Base-by-base conservation (phyloP, 2,888 invertebrate species). In the Himalopsyche anomala region DNA sequence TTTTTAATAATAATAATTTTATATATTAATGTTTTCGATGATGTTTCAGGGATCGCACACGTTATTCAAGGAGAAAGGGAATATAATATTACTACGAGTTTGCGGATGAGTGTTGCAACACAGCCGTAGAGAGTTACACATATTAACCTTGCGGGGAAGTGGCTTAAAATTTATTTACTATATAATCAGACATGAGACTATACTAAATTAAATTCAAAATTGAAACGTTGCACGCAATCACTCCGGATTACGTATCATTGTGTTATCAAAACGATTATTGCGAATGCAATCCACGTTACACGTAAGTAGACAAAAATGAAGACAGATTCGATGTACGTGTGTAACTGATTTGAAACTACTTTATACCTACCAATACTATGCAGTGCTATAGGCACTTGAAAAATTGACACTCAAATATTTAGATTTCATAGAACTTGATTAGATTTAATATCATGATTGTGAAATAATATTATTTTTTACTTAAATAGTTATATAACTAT, bases 41-140 rank as follows among this genome's bases (percentile, higher is more conserved):
- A 15, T 3, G 51, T 51, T 15, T 15, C 0, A 0, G 15, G 51
- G 51, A 28, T 81, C 5, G 54, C n/a, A 17, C 19, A 38, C 6
- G 81, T 81, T 81, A 54, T 28, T 28, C 11, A 83, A 83, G 81
- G 83, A 69, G 83, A 83, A 83, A 83, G 83, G 81, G 83, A 83
- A 74, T 83, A 51, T 36, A 74, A 28, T 36, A 38, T 74, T 74
- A 74, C 38, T 74, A 38, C 74, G 36, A 74, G 69, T 45, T n/a
- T 28, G 83, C 62, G 83, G 69, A 83, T 74, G 83, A 36, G 11
- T 62, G 69, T 42, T 83, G 83, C 45, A 45, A 74, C 69, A 83
- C 62, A 19, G 28, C 45, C 69, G 83, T 74, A 83, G 45, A 83
- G 69, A 69, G 83, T 69, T 83, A 83, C 45, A 83, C 74, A 74